phyloP scores from a whole-genome alignment of 1,140 invertebrate species.

The Anadara kagoshimensis region DNA sequence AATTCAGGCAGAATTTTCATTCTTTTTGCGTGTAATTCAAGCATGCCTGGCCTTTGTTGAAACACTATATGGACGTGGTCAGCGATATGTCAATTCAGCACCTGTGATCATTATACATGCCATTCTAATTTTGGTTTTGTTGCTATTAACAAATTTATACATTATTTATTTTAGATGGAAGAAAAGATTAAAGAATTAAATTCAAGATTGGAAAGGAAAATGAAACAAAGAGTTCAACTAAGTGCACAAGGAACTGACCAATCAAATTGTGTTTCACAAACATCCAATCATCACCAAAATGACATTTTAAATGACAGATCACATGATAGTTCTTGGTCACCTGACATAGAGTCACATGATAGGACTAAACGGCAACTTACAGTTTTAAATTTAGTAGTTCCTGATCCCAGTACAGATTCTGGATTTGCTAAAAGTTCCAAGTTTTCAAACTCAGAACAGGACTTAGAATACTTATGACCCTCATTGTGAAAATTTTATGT shows the following conservation, averaged over 20 bases:
- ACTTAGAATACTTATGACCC: conserved; percentile 29
- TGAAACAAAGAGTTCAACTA: conserved; percentile 43
- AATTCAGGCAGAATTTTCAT: no score
- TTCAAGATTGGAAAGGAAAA: conserved; percentile 49
- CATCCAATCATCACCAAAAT: background rate
- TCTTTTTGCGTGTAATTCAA: no score
- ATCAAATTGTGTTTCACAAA: background rate
- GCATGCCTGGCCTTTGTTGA: no score
- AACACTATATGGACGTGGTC: no score
- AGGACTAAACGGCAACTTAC: no score
- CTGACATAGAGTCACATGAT: no score
- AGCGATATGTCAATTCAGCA: no score
- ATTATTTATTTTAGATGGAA: conserved; percentile 57
- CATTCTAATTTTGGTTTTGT: no score
- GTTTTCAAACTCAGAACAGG: conserved; percentile 30
- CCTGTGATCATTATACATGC: no score
- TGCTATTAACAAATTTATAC: background rate
- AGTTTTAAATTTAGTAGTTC: background rate
- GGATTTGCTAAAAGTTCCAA: conserved; percentile 40
- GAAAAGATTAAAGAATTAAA: conserved; percentile 60
- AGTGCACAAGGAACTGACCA: conserved; percentile 1
- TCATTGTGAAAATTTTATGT: background rate
- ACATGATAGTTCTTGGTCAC: background rate
- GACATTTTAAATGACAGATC: conserved; percentile 7
- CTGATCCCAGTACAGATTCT: conserved; percentile 48